Percentiles rank a stretch among this genome's conserved stretches.
phyloP scores from a whole-genome alignment of 2,113 vertebrate genomes.

The Sceloporus undulatus region DNA sequence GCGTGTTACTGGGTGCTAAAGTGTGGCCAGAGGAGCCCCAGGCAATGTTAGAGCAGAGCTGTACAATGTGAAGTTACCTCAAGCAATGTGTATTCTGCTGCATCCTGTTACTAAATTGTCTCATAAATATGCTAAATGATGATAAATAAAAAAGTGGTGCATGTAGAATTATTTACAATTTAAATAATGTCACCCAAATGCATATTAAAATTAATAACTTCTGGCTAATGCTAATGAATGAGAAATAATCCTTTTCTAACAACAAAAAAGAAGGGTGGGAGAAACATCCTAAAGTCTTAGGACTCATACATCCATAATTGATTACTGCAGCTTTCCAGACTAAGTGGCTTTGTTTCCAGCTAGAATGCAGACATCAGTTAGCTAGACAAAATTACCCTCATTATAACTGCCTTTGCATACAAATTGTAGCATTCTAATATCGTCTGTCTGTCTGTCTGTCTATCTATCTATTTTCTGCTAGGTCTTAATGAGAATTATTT shows the following conservation, averaged over 20 bases:
- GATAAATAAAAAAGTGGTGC: constrained; percentile 43
- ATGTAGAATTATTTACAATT: constrained; percentile 71
- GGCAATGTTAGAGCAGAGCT: constrained; percentile 27
- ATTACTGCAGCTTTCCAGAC: constrained; percentile 67
- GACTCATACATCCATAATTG: constrained; percentile 69
- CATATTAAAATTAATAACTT: constrained; percentile 76
- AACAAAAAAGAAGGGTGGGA: constrained; percentile 30
- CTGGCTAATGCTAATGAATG: constrained; percentile 67
- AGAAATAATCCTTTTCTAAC: constrained; percentile 62
- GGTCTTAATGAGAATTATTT: constrained; percentile 42
- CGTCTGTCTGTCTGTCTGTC: neutral
- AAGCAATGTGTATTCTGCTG: constrained; percentile 45
- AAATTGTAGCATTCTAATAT: constrained; percentile 47
- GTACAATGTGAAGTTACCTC: constrained; percentile 38
- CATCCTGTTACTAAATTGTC: constrained; percentile 61
- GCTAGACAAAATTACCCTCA: constrained; percentile 61
- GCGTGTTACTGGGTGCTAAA: constrained; percentile 52
- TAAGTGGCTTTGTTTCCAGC: constrained; percentile 61
- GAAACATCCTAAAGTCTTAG: constrained; percentile 34
- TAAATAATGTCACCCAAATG: constrained; percentile 69
- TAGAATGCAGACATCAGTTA: constrained; percentile 46
- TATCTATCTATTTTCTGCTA: constrained; percentile 36
- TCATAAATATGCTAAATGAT: constrained; percentile 70
- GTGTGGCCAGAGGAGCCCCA: constrained; percentile 40
- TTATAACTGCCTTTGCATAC: constrained; percentile 52